phyloP scores from a whole-genome alignment of 2,113 vertebrate genomes.

The Gorsachius goisagi region DNA sequence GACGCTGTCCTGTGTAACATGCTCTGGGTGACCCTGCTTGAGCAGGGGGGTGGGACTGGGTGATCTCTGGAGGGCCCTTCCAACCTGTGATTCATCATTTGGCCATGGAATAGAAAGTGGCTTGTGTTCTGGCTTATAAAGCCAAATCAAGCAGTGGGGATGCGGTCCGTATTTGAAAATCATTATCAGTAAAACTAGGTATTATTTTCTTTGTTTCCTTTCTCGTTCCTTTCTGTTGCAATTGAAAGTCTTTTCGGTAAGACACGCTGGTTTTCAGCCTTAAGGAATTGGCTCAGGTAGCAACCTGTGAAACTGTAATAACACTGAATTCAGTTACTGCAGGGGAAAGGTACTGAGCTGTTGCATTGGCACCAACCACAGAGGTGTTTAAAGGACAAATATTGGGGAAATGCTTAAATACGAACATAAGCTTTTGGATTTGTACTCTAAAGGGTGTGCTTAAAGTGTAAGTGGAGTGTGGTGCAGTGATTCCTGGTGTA shows the following conservation, averaged over 20 bases:
- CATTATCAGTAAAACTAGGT: rapidly evolving
- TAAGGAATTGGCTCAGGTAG: neutral
- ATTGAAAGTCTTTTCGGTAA: neutral
- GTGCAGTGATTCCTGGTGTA: neutral
- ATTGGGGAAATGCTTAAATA: neutral
- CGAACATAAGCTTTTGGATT: neutral
- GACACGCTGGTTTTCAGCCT: neutral
- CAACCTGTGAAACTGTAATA: neutral
- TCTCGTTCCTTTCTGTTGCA: neutral
- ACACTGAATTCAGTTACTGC: neutral
- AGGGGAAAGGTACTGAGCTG: neutral
- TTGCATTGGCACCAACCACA: neutral
- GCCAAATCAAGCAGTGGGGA: neutral
- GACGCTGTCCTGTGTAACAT: too few species aligned
- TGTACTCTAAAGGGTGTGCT: neutral
- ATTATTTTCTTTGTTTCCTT: neutral
- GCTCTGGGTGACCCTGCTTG: too few species aligned
- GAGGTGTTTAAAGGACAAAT: neutral
- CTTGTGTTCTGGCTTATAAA: neutral
- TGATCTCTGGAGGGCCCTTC: too few species aligned
- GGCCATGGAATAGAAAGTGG: neutral
- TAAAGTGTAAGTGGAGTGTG: rapidly evolving
- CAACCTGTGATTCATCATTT: neutral
- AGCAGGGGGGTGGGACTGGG: too few species aligned
- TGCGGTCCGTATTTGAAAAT: neutral